phyloP scores from a whole-genome alignment of 2,888 invertebrate genomes.

The Tetranychus truncatus region DNA sequence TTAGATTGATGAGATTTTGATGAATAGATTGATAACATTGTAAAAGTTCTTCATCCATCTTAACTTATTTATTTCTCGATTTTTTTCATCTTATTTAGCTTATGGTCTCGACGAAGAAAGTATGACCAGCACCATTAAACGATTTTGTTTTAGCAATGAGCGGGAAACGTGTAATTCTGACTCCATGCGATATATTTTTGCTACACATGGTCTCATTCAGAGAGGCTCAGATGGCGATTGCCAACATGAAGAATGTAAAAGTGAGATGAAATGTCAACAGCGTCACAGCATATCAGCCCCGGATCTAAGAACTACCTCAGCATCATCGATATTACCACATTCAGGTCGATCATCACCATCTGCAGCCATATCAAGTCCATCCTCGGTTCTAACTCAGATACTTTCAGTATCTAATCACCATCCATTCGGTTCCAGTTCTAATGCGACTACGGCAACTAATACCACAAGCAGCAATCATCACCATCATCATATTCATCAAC shows the following conservation, averaged over 20 bases:
- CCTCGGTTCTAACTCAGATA: constrained; percentile 18
- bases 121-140: constrained; percentile 25
- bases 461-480: background rate
- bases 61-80: background rate
- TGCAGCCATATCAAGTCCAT: constrained; percentile 15
- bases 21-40: no score
- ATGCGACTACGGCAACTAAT: background rate
- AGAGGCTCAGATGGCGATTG: constrained; percentile 15
- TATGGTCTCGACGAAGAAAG: constrained; percentile 24
- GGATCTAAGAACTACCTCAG: constrained; percentile 23
- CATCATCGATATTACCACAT: background rate
- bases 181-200: constrained; percentile 4
- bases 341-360: constrained; percentile 17
- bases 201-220: background rate
- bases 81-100: constrained; percentile 4
- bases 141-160: constrained; percentile 27
- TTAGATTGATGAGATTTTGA: no score
- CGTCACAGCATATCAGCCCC: constrained; percentile 26
- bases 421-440: background rate
- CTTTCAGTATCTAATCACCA: constrained; percentile 12
- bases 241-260: constrained; percentile 19
- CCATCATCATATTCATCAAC: background rate
- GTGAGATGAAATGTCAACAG: constrained; percentile 19
- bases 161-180: constrained; percentile 21
- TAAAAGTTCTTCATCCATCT: background rate